These are phyloP conservation scores for Oscheius sp. DNA, from an alignment of 2,888 invertebrate species.

Conservation along the genomic window DNA sequence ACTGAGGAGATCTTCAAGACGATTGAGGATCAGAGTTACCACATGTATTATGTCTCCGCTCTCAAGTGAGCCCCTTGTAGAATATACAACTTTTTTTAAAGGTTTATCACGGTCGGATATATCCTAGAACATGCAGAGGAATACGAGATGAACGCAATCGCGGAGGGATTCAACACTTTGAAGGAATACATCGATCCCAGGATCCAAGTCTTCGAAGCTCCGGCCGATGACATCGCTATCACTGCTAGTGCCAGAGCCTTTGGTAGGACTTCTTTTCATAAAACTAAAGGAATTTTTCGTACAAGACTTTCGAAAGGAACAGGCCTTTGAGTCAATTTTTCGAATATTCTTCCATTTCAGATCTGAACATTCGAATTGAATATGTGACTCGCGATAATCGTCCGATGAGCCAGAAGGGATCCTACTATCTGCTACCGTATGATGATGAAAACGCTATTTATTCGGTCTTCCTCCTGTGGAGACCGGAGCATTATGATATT, in stretches of 20 bases:
- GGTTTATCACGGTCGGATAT: slow-evolving; percentile 2
- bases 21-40: background rate
- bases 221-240: slow-evolving; percentile 11
- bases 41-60: slow-evolving; percentile 7
- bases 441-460: slow-evolving; percentile 7
- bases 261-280: background rate
- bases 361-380: slow-evolving; percentile 1
- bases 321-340: background rate
- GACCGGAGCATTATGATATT: slow-evolving; percentile 9
- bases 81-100: background rate
- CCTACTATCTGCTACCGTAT: slow-evolving; percentile 13
- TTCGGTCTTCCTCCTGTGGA: slow-evolving; percentile 1
- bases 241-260: background rate
- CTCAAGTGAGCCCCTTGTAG: background rate
- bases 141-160: background rate
- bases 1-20: background rate
- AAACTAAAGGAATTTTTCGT: too few species aligned
- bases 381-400: slow-evolving; percentile 7
- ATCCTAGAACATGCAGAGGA: background rate
- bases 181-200: background rate
- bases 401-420: slow-evolving; percentile 2
- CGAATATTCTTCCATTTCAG: background rate
- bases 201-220: background rate
- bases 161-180: background rate
- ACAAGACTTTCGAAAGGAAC: background rate